These are phyloP conservation scores for Chamaetylas fuelleborni DNA, from an alignment of 2,113 vertebrate species.

Conservation along the genomic window DNA sequence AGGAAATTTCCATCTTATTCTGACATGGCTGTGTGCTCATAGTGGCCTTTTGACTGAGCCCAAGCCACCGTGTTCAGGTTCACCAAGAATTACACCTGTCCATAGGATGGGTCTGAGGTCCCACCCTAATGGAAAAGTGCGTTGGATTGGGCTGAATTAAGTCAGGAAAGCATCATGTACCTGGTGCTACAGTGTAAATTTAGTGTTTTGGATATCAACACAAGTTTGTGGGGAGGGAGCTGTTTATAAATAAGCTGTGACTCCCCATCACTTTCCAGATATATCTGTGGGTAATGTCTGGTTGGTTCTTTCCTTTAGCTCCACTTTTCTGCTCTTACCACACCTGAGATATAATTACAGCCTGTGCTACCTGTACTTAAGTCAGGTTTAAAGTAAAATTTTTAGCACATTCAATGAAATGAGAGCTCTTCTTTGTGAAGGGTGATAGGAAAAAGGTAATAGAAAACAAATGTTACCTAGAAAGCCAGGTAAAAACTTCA, in stretches of 20 bases:
- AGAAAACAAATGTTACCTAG: neutral
- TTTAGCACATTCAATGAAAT: slow-evolving; percentile 32
- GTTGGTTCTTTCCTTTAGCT: neutral
- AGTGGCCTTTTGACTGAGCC: neutral
- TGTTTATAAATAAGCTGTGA: neutral
- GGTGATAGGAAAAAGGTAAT: neutral
- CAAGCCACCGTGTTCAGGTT: neutral
- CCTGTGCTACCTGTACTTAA: neutral
- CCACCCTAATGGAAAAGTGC: neutral
- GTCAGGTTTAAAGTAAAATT: neutral
- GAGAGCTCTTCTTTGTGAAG: neutral
- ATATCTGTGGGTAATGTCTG: rapidly evolving
- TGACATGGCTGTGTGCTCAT: neutral
- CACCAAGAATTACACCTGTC: neutral
- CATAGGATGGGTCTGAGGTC: neutral
- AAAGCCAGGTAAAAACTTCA: slow-evolving; percentile 29
- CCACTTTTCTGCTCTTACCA: neutral
- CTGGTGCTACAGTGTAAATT: neutral
- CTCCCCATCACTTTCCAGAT: neutral
- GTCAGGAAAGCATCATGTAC: neutral
- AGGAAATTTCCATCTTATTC: neutral
- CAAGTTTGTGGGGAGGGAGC: neutral
- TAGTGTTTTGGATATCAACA: neutral
- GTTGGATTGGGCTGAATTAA: neutral
- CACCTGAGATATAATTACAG: neutral